phyloP scores from a whole-genome alignment of 2,888 invertebrate genomes.

The Opisthograptis luteolata region DNA sequence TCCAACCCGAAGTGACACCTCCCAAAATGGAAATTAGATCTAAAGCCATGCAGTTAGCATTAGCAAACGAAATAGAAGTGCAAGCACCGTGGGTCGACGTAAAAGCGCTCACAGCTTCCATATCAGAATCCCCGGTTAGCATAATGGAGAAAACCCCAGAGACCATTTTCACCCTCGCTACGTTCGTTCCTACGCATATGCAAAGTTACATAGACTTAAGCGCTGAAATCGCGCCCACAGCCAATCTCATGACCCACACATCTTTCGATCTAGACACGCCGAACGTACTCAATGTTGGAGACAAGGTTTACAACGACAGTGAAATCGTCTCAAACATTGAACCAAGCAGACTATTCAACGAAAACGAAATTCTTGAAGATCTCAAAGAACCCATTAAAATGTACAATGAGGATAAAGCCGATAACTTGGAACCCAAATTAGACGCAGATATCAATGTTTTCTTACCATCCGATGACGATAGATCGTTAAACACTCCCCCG shows the following conservation, averaged over 20 bases:
- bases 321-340: constrained; percentile 69
- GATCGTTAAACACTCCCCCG: constrained; percentile 69
- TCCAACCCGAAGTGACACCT: constrained; percentile 33
- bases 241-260: constrained; percentile 65
- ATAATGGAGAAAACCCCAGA: constrained; percentile 85
- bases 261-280: constrained; percentile 71
- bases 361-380: constrained; percentile 35
- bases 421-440: constrained; percentile 19
- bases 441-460: constrained; percentile 50
- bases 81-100: constrained; percentile 91
- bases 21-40: constrained; percentile 63
- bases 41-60: constrained; percentile 87
- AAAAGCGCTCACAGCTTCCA: constrained; percentile 86
- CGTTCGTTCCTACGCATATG: constrained; percentile 86
- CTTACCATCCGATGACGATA: constrained; percentile 54
- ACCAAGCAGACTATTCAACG: constrained; percentile 48
- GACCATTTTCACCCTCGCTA: constrained; percentile 81
- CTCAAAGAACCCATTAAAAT: constrained; percentile 38
- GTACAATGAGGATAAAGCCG: constrained; percentile 16
- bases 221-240: constrained; percentile 62
- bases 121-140: constrained; percentile 86
- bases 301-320: constrained; percentile 76
- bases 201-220: constrained; percentile 85
- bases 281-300: constrained; percentile 66
- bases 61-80: constrained; percentile 90